These are phyloP conservation scores for Polia nebulosa DNA, from an alignment of 2,888 invertebrate genomes.

Conservation along the genomic window DNA sequence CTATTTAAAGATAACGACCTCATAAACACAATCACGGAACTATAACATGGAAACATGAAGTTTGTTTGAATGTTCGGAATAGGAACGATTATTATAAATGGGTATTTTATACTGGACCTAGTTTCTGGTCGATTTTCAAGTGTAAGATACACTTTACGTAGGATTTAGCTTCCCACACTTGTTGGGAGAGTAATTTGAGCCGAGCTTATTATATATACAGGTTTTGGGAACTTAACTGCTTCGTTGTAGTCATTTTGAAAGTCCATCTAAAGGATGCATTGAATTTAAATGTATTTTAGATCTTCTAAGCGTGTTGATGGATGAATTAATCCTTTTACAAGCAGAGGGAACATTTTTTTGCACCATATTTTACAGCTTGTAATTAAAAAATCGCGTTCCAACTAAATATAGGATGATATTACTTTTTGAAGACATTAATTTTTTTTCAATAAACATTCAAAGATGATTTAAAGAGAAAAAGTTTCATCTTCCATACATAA, in stretches of 20 bases:
- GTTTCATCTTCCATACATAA: too few species aligned
- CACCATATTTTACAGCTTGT: too few species aligned
- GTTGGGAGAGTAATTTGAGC: slow-evolving; percentile 21
- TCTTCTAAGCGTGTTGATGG: neutral
- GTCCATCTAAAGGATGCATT: slow-evolving; percentile 11
- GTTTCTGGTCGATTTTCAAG: slow-evolving; percentile 20
- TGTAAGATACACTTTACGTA: slow-evolving; percentile 21
- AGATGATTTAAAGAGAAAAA: too few species aligned
- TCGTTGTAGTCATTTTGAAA: slow-evolving; percentile 1
- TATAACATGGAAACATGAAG: slow-evolving; percentile 34
- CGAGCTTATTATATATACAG: slow-evolving; percentile 30
- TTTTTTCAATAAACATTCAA: too few species aligned
- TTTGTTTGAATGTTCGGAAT: slow-evolving; percentile 30
- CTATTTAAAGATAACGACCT: slow-evolving; percentile 57
- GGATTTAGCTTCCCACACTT: slow-evolving; percentile 49
- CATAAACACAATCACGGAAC: slow-evolving; percentile 52
- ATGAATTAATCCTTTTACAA: neutral
- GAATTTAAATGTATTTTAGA: slow-evolving; percentile 23
- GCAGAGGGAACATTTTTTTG: too few species aligned
- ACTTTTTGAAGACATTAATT: too few species aligned
- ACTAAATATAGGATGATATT: too few species aligned
- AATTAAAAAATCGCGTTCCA: too few species aligned
- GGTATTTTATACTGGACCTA: slow-evolving; percentile 10
- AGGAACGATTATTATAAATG: slow-evolving; percentile 33
- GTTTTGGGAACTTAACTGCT: slow-evolving; percentile 19